Evolutionary conservation across 2,888 invertebrate genomes (phyloP).

Genomic region (Scaptomyza caliginosa): DNA sequence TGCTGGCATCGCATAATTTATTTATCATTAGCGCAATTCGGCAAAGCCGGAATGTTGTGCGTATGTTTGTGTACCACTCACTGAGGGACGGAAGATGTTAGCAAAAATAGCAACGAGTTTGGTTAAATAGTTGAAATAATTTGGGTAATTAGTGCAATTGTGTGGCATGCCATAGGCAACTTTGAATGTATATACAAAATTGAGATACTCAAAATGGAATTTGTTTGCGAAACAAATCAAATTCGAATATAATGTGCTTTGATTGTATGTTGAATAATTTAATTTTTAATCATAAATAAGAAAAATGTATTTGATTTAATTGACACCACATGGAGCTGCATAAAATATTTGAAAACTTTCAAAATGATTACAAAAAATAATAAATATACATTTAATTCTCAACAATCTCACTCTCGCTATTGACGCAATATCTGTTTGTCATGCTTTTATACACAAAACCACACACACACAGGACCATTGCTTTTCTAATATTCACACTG

Average conservation of each 20-base stretch:
- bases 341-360: not conserved
- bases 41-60: constrained; percentile 50
- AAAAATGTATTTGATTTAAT: not conserved
- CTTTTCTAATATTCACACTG: constrained; percentile 41
- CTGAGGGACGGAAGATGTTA: constrained; percentile 14
- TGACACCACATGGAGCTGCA: not conserved
- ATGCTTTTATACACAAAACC: not conserved
- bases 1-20: constrained; percentile 73
- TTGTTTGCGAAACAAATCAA: not conserved
- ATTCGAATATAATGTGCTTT: not conserved
- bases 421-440: not conserved
- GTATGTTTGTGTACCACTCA: constrained; percentile 1
- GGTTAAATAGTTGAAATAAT: constrained; percentile 75
- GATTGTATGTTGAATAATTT: not conserved
- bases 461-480: not conserved
- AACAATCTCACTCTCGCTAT: too few relatives aligned
- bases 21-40: constrained; percentile 78
- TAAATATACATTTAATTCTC: not conserved
- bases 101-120: constrained; percentile 38
- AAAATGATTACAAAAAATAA: not conserved
- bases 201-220: not conserved
- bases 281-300: not conserved
- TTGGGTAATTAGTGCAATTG: constrained; percentile 63
- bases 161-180: constrained; percentile 8
- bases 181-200: not conserved